Evolutionary conservation across 2,113 vertebrate genomes (phyloP), one percentile per base, ranked within the genome.

Genomic region (Istiophorus platypterus): DNA sequence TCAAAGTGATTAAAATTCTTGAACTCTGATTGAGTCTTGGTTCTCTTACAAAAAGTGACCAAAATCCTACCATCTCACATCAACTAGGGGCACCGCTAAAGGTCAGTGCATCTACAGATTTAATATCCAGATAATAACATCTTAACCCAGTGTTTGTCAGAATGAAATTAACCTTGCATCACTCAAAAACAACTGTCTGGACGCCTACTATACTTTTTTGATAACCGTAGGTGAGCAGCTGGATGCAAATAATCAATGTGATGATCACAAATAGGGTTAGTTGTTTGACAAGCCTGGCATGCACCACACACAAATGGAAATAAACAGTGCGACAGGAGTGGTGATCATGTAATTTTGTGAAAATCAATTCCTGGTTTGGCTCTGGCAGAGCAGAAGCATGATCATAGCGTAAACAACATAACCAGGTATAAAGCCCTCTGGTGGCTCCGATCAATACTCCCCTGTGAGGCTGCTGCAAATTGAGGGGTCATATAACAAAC

Each of bases 381-480:
- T 54, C 47, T 52, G 49, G 49, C 67, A 72, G 34, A 82, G 68
- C 68, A 69, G 37, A 24, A 26, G 56, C 24, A 26, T 63, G 56
- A 74, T 68, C 54, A 45, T 15, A 56, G 41, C 83, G 84, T 82
- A 87, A 89, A 86, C 85, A 87, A 71, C 78, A 81, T 42, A 72
- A 76, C 15, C 87, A 68, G 49, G 70, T 80, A 61, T 68, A 59
- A 86, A 78, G 57, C 66, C 72, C 82, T 66, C 64, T 73, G 84
- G 41, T 81, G 81, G 82, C 68, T 82, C 54, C 72, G 52, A 89
- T 92, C 88, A 80, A 90, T 91, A 90, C 14, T 72, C 64, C 47
- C 47, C 7, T 49, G 59, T 52, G 56, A 29, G 34, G 61, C 15
- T 76, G 61, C 78, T 82, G 72, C 67, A 89, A 70, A 78, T 39